Base-by-base conservation (phyloP, 2,888 invertebrate species). In the Deilephila porcellus region DNA sequence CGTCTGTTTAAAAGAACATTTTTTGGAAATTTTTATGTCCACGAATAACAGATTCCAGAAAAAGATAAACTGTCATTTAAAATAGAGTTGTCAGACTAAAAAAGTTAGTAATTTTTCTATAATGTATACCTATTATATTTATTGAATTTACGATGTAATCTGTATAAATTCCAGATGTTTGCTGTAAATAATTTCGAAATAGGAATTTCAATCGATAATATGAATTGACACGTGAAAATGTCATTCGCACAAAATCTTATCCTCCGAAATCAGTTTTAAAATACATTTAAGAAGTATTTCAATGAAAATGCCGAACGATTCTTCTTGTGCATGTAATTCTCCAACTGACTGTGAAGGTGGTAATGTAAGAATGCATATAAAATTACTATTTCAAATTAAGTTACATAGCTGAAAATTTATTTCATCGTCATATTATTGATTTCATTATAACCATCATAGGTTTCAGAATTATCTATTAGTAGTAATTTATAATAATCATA, bases 291-390 rank as follows among this genome's bases (percentile, higher is more conserved):
- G 25, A 29, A 60, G 34, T 60, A 60, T 25, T 37, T 25, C 17
- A 32, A 77, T 76, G 32, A 76, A 79, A 82, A 84, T 90, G 90
- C 82, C 82, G 72, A 73, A 76, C 63, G 88, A 86, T 74, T 75
- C 60, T 75, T 84, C 85, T 73, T 86, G 87, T 78, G 76, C 81
- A 74, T 88, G 88, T 82, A 86, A 83, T 82, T 83, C 85, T 75
- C 88, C 88, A 62, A 76, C 79, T 67, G 85, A 84, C 71, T 86
- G 86, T 74, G 67, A 82, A 83, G 76, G 86, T 85, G 64, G 64
- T 82, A 85, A 63, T 77, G 62, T 73, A 56, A 63, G 32, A n/a
- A 56, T n/a, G 6, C 6, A 56, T 56, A n/a, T 56, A 56, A n/a
- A 14, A 11, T 45, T 45, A 45, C 45, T 45, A 11, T 45, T 45